phyloP scores from a whole-genome alignment of 2,113 vertebrate species.

The Indicator indicator region DNA sequence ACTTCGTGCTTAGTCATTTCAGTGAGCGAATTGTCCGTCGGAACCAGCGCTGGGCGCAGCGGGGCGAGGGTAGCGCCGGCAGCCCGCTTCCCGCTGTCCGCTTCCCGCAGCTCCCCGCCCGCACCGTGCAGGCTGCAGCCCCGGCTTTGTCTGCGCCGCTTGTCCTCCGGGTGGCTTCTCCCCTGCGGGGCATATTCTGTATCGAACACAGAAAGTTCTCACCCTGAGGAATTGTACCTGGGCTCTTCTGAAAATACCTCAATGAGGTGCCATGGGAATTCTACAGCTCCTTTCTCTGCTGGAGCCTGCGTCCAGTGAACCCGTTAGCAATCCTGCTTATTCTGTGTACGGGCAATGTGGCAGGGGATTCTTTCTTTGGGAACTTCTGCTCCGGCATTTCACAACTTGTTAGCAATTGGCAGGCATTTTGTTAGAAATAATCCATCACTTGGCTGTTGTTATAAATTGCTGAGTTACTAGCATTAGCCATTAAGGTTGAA shows the following conservation, averaged over 20 bases:
- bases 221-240: background rate
- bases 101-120: background rate
- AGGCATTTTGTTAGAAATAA: background rate
- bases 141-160: background rate
- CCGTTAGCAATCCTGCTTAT: background rate
- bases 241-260: background rate
- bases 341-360: background rate
- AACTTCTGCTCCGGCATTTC: slow-evolving; percentile 17
- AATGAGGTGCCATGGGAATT: background rate
- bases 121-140: background rate
- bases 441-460: background rate
- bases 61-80: background rate
- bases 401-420: background rate
- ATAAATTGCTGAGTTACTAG: background rate
- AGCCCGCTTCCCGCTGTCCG: background rate
- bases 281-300: accelerated
- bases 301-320: background rate
- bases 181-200: background rate
- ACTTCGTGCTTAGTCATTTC: slow-evolving; percentile 46
- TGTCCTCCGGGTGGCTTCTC: background rate
- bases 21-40: background rate
- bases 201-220: background rate
- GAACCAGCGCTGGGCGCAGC: background rate
- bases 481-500: background rate
- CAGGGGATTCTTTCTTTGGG: background rate